Evolutionary conservation across 1,140 invertebrate genomes (phyloP), one percentile per base, ranked within the genome.

Genomic region (Bombus soroeensis): DNA sequence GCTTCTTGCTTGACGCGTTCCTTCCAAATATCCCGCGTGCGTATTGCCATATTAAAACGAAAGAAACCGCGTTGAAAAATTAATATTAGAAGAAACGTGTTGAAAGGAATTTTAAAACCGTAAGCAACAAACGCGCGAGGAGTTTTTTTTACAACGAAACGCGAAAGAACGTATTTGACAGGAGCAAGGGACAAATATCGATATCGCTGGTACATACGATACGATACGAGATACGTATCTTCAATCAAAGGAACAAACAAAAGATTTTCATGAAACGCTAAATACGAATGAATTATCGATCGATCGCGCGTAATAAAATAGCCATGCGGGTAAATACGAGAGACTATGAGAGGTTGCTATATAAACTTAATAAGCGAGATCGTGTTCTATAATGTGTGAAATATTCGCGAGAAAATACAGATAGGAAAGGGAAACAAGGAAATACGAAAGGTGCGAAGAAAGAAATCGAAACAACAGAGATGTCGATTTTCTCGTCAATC

Each of bases 131-230:
- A n/a, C 10, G 57, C 43, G 43, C 18, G 15, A 6, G 4, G 5
- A 47, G 15, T 1, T 15, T 43, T 41, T 47, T 47, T 47, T 47
- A 18, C 0, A 1, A 6, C 47, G 47, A 59, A 12, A 28, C 59
- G 10, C 28, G 28, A n/a, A n/a, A 0, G 0, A 13, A 62, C 10
- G 59, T n/a, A 22, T 6, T 22, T 2, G 47, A 18, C 59, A 12
- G 10, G 0, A 4, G 1, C 10, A 2, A 25, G 1, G 3, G 10
- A 13, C 25, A 3, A n/a, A 13, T n/a, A 13, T 62, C 59, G 28
- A 13, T 6, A 6, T 53, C 18, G 18, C 0, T 2, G 0, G 2
- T 53, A 22, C 47, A 0, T 6, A 2, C 18, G 47, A 53, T 0
- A 22, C 47, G 47, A 43, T 39, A 39, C 39, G 39, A 10, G 43